phyloP scores from a whole-genome alignment of 2,888 invertebrate genomes.

The Corythucha ciliata region DNA sequence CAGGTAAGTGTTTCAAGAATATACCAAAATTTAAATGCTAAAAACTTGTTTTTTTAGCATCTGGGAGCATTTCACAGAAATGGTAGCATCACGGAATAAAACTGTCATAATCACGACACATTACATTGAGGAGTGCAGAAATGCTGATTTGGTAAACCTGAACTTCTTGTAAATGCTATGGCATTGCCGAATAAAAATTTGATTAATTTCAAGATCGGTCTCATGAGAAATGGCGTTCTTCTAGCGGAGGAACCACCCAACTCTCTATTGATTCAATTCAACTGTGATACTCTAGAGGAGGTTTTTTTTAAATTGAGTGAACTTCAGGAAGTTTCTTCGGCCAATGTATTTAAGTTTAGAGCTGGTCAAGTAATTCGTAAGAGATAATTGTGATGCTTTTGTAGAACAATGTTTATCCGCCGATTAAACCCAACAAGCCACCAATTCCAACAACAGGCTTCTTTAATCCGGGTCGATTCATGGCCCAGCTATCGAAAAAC shows the following conservation, averaged over 20 bases:
- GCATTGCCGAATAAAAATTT: neutral
- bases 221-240: constrained; percentile 46
- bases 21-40: neutral
- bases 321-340: constrained; percentile 3
- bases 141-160: constrained; percentile 30
- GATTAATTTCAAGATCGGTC: constrained; percentile 42
- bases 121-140: constrained; percentile 36
- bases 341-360: neutral
- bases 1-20: constrained; percentile 33
- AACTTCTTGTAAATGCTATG: neutral
- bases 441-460: constrained; percentile 18
- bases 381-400: neutral
- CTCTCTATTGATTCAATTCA: constrained; percentile 39
- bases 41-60: constrained; percentile 31
- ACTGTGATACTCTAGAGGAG: constrained; percentile 42
- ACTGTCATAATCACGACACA: constrained; percentile 37
- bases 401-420: constrained; percentile 19
- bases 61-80: constrained; percentile 33
- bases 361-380: neutral
- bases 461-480: constrained; percentile 24
- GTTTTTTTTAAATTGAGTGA: constrained; percentile 46
- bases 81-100: constrained; percentile 30
- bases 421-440: constrained; percentile 20
- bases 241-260: constrained; percentile 45
- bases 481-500: constrained; percentile 33